These are phyloP conservation scores for Tiliacea aurago DNA, from an alignment of 2,888 invertebrate genomes.

Conservation along the genomic window DNA sequence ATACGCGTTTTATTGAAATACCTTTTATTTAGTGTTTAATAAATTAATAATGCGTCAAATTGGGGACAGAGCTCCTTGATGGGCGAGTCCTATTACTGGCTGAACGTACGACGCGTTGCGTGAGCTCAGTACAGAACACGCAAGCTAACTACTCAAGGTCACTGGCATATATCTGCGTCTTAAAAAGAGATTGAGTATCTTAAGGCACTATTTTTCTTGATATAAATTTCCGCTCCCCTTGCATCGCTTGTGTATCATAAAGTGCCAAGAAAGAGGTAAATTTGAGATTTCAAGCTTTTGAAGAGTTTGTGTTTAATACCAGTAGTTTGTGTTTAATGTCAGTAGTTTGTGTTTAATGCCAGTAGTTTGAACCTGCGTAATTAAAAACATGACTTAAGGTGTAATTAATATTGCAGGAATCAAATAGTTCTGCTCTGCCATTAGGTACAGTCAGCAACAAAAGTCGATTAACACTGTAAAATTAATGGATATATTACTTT, in stretches of 20 bases:
- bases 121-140: no score
- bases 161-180: no score
- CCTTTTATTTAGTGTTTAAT: no score
- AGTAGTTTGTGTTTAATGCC: neutral
- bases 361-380: neutral
- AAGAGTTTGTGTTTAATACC: neutral
- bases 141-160: no score
- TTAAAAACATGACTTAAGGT: neutral
- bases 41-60: no score
- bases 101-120: no score
- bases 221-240: slow-evolving; percentile 13
- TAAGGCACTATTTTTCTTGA: neutral
- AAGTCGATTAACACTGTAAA: neutral
- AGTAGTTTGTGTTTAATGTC: no score
- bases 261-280: no score
- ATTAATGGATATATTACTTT: neutral
- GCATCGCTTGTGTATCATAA: neutral
- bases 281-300: neutral
- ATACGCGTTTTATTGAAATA: no score
- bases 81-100: no score
- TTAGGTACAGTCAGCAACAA: neutral
- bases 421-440: neutral
- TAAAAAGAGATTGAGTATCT: neutral
- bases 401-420: slow-evolving; percentile 9
- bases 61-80: no score